Evolutionary conservation across 1,140 invertebrate genomes (phyloP), one percentile per base, ranked within the genome.

Genomic region (Myzus persicae): DNA sequence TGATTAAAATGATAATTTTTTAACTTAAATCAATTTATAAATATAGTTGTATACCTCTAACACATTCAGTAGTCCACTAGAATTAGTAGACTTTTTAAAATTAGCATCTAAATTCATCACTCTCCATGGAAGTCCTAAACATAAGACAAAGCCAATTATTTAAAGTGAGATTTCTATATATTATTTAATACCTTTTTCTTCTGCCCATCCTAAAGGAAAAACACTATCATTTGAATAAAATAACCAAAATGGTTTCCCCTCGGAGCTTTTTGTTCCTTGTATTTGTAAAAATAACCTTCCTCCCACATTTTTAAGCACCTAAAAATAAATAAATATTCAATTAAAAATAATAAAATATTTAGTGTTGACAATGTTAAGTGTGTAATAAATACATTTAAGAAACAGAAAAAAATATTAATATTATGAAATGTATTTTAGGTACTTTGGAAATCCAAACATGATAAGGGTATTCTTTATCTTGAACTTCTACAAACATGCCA

Each of bases 401-500:
- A n/a, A n/a, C n/a, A n/a, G n/a, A n/a, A n/a, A n/a, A n/a, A n/a
- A n/a, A 51, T 51, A 46, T 46, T 48, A 48, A 36, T 36, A 36
- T 88, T 5, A 38, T 90, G n/a, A 90, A 59, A 59, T 90, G 4
- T 42, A 93, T 93, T 26, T n/a, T n/a, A n/a, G n/a, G 42, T 93
- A 93, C 91, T 84, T 93, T 93, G 20, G 91, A 85, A 85, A 93
- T n/a, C 91, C 91, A 93, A 85, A 93, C 91, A 85, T 48, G 42
- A 84, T 93, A 93, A 38, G 91, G 91, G n/a, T 54, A 93, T 81
- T 93, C 91, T 93, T 51, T 93, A 51, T 93, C 91, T 85, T 85
- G 91, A 93, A 93, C 46, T 93, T 93, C 91, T n/a, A 93, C 81
- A 24, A 22, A 85, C 91, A 93, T 93, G 31, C 1, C 91, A 36